Conservation (phyloP, 2,888 invertebrate species). For the Disparrhopalites patrizii region DNA sequence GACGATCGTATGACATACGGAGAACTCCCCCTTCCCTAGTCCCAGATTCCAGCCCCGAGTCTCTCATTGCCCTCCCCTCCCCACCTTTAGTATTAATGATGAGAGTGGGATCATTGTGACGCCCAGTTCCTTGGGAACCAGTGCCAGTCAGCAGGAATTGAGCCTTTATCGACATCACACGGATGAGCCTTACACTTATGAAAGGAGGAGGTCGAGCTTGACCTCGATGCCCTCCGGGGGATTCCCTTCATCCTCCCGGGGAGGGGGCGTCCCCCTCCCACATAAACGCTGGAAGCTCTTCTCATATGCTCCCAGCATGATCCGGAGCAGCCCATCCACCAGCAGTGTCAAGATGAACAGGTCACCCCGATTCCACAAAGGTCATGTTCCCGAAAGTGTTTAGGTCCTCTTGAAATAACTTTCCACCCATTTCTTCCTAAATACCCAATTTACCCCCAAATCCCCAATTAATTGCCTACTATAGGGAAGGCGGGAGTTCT, state of each 20-base stretch:
- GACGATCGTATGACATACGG: constrained; percentile 83
- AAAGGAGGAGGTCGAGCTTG: constrained; percentile 42
- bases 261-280: constrained; percentile 29
- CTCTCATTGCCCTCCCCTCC: constrained; percentile 16
- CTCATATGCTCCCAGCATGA: constrained; percentile 43
- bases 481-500: too few relatives aligned
- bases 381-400: constrained; percentile 47
- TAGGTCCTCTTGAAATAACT: constrained; percentile 8
- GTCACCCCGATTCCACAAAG: constrained; percentile 41
- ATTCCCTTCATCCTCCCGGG: not conserved
- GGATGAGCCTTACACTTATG: constrained; percentile 27
- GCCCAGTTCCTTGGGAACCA: constrained; percentile 15
- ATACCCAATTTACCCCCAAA: not conserved
- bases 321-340: constrained; percentile 22
- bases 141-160: constrained; percentile 23
- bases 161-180: not conserved
- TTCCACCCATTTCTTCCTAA: not conserved
- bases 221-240: constrained; percentile 33
- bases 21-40: constrained; percentile 42
- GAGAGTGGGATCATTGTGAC: constrained; percentile 14
- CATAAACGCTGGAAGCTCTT: constrained; percentile 48
- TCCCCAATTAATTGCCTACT: not conserved
- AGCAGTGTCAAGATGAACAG: constrained; percentile 32
- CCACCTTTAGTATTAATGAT: constrained; percentile 16
- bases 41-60: constrained; percentile 23